Evolutionary conservation across 2,113 vertebrate genomes (phyloP).

Genomic region (Phoxinus phoxinus): DNA sequence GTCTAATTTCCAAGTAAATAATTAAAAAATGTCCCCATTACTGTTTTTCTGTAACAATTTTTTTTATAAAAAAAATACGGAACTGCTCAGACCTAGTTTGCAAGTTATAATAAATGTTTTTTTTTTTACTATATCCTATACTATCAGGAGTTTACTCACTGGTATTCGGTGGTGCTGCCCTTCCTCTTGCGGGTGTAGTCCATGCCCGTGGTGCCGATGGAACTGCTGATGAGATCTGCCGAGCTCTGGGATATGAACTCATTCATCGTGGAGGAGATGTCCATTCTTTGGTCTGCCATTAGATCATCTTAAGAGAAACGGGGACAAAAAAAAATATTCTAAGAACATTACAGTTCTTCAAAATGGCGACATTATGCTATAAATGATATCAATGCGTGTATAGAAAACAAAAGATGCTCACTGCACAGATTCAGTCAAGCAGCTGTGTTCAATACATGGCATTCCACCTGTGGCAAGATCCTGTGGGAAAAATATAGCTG

Average conservation of each 20-base stretch:
- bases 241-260: slow-evolving; percentile 96
- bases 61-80: background rate
- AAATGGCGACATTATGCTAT: background rate
- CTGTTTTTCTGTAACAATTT: background rate
- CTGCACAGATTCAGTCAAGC: slow-evolving; percentile 78
- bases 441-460: slow-evolving; percentile 75
- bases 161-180: slow-evolving; percentile 95
- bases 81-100: background rate
- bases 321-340: background rate
- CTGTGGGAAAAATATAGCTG: slow-evolving; percentile 49
- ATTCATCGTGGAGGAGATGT: slow-evolving; percentile 98
- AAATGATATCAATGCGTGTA: background rate
- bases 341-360: background rate
- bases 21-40: background rate
- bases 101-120: background rate
- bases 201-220: slow-evolving; percentile 86
- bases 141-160: slow-evolving; percentile 77
- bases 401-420: slow-evolving; percentile 59
- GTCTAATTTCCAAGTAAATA: background rate
- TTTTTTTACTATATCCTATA: background rate
- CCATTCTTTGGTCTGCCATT: slow-evolving; percentile 99
- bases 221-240: slow-evolving; percentile 93
- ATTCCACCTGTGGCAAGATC: slow-evolving; percentile 71
- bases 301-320: slow-evolving; percentile 78
- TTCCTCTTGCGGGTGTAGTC: slow-evolving; percentile 97